A percentile compares a stretch with the other conserved stretches of the same genome.
Conservation (phyloP, 2,888 invertebrate species). For the Hemicrepidius hirtus region DNA sequence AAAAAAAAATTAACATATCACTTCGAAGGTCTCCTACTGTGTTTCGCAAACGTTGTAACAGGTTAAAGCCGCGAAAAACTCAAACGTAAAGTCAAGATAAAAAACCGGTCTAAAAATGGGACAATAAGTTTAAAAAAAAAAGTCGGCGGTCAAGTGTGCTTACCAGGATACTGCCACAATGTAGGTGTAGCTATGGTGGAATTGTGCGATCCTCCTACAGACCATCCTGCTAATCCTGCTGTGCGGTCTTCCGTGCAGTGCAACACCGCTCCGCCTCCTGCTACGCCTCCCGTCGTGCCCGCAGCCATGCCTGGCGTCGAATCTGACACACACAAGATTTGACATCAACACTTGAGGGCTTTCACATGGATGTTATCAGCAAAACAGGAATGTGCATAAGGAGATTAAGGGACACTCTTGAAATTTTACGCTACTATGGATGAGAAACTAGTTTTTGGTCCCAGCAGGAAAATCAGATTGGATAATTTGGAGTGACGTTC, state of each 20-base stretch:
- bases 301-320: constrained; percentile 77
- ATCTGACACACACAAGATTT: constrained; percentile 66
- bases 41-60: constrained; percentile 14
- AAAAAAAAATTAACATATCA: constrained; percentile 19
- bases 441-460: constrained; percentile 6
- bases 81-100: constrained; percentile 33
- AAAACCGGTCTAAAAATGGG: constrained; percentile 51
- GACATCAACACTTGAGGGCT: constrained; percentile 47
- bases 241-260: constrained; percentile 80
- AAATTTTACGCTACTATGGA: constrained; percentile 13
- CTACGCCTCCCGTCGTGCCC: constrained; percentile 80
- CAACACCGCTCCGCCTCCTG: constrained; percentile 75
- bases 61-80: constrained; percentile 35
- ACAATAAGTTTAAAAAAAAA: constrained; percentile 46
- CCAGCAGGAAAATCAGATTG: background rate
- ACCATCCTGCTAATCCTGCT: constrained; percentile 73
- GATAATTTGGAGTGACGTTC: background rate
- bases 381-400: constrained; percentile 23
- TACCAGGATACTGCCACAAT: constrained; percentile 88
- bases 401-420: constrained; percentile 11
- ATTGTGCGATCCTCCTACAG: constrained; percentile 74
- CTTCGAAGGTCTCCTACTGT: constrained; percentile 13
- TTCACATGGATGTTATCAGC: constrained; percentile 41
- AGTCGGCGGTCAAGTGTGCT: constrained; percentile 68
- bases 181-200: constrained; percentile 79